phyloP scores from a whole-genome alignment of 1,140 invertebrate genomes.

The Bombus balteatus region DNA sequence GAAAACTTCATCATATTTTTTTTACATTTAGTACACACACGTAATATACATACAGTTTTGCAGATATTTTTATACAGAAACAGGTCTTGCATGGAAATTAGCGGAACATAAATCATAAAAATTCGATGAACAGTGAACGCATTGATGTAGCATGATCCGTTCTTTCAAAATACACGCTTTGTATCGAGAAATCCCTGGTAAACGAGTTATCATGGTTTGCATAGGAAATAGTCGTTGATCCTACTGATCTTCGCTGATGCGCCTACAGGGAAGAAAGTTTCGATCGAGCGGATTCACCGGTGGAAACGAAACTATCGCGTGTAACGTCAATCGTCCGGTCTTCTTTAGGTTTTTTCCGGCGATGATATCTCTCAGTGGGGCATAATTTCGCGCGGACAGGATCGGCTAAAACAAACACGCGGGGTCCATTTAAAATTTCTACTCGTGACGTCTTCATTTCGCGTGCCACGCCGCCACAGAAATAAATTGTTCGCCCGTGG shows the following conservation, averaged over 20 bases:
- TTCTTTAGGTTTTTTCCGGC: neutral
- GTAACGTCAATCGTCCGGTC: neutral
- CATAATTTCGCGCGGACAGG: neutral
- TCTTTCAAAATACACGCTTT: neutral
- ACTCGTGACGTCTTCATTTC: conserved; percentile 23
- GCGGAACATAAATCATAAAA: too few species aligned
- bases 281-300: neutral
- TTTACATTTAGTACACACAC: too few species aligned
- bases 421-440: neutral
- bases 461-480: neutral
- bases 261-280: neutral
- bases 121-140: neutral
- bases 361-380: neutral
- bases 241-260: neutral
- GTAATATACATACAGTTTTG: too few species aligned
- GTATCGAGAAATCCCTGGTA: neutral
- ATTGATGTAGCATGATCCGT: neutral
- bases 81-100: too few species aligned
- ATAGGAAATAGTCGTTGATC: neutral
- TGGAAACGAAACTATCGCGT: neutral
- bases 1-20: neutral
- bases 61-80: too few species aligned
- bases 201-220: neutral
- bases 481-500: conserved; percentile 6
- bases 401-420: neutral